Evolutionary conservation across 1,140 invertebrate species (phyloP).

Genomic region (Lepidurus packardi): DNA sequence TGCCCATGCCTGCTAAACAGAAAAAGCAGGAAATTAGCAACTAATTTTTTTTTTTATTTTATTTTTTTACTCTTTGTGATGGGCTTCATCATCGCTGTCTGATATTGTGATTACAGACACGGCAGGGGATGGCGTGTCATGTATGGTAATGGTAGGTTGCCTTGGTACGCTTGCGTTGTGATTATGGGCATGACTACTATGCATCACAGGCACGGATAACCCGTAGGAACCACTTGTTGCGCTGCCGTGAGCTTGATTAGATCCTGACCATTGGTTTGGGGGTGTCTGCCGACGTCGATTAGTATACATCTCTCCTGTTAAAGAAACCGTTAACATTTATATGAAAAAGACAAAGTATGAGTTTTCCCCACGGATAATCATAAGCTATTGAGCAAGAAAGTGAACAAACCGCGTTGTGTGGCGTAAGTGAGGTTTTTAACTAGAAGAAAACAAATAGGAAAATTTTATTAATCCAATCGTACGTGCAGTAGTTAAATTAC

Average conservation of each 20-base stretch:
- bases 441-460: background rate
- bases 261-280: background rate
- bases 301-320: background rate
- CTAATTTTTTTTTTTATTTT: too few species aligned
- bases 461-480: background rate
- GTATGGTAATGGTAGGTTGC: conserved; percentile 75
- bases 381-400: background rate
- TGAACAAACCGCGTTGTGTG: background rate
- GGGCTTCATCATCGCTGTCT: conserved; percentile 83
- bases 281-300: background rate
- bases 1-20: background rate
- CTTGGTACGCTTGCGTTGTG: conserved; percentile 44
- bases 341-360: background rate
- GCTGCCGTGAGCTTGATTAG: background rate
- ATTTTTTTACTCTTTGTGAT: background rate
- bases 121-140: conserved; percentile 81
- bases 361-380: background rate
- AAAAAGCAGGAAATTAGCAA: too few species aligned
- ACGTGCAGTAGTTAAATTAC: background rate
- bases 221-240: background rate
- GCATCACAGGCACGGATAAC: background rate
- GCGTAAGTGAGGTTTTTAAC: background rate
- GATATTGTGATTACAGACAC: conserved; percentile 96
- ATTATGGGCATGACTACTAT: conserved; percentile 42
- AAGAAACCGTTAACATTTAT: background rate